Percentiles rank a stretch among this genome's conserved stretches.
Conservation (phyloP, 1,140 invertebrate genomes). For the Whitmania pigra region DNA sequence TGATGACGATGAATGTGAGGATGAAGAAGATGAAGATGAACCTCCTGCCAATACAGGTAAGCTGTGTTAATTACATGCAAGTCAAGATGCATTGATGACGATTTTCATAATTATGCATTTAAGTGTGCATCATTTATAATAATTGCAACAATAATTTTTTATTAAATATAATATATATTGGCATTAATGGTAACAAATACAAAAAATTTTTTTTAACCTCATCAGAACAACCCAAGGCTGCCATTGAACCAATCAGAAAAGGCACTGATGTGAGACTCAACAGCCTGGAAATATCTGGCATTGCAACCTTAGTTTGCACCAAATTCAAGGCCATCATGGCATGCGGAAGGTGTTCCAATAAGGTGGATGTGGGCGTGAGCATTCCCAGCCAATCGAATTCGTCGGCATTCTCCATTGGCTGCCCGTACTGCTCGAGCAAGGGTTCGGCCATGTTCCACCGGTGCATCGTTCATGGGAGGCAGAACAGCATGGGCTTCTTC, state of each 20-base stretch:
- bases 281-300: conserved; percentile 34
- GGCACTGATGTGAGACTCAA: conserved; percentile 36
- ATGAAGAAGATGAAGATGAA: conserved; percentile 3
- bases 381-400: conserved; percentile 30
- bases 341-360: conserved; percentile 39
- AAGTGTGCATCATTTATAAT: no score
- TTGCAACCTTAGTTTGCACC: conserved; percentile 32
- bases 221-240: background rate
- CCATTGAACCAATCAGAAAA: conserved; percentile 20
- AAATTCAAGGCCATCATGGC: conserved; percentile 32
- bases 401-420: conserved; percentile 24
- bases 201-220: background rate
- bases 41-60: conserved; percentile 22
- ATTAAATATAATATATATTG: no score
- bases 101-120: no score
- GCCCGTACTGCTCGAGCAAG: conserved; percentile 34
- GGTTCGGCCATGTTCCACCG: conserved; percentile 34
- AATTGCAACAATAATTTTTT: no score
- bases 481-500: conserved; percentile 37
- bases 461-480: conserved; percentile 35
- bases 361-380: conserved; percentile 30
- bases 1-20: background rate
- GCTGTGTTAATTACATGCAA: no score
- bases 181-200: background rate
- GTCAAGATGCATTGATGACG: no score